Evolutionary conservation across 2,797 vertebrate species (phyloP), one percentile per base, ranked within the genome.

Genomic region (Macrochelys suwanniensis): DNA sequence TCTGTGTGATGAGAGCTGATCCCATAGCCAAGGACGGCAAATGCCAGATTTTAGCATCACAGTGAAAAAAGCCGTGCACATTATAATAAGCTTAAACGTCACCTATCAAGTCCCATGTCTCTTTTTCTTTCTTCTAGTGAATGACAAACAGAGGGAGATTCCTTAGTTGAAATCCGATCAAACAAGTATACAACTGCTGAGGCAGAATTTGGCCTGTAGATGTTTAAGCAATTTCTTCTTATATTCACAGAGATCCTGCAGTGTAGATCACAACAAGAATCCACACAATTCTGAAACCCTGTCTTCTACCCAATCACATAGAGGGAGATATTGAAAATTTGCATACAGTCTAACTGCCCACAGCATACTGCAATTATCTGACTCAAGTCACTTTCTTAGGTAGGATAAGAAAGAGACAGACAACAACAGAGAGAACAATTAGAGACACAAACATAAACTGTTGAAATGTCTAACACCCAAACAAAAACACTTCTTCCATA

Each of bases 271-370:
- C 45, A 68, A 93, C 42, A 13, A 78, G 50, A 88, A 89, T 9
- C 68, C 2, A 0, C 16, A 37, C 9, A 88, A 84, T 77, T 42
- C 77, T 84, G 25, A 89, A 89, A 93, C 0, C 28, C 0, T 81
- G 45, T 74, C 82, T 85, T 80, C 25, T 53, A 25, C 65, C 56
- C 85, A 53, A 31, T 81, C 85, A 87, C 61, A 31, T 47, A 82
- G 57, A 90, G 54, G 45, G 19, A 42, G 28, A 87, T 80, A 74
- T 53, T 71, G 25, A 68, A 85, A 21, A 84, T 51, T 84, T 91
- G 59, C n/a, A 83, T 78, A 95, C 7, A 37, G 28, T 65, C 26
- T 16, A 87, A 80, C 0, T 0, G 47, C 28, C 54, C 47, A 82
- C 51, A 61, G 28, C 31, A 31, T 47, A n/a, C 17, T 28, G 26